Conservation (phyloP, 2,113 vertebrate genomes). For the Plestiodon gilberti region DNA sequence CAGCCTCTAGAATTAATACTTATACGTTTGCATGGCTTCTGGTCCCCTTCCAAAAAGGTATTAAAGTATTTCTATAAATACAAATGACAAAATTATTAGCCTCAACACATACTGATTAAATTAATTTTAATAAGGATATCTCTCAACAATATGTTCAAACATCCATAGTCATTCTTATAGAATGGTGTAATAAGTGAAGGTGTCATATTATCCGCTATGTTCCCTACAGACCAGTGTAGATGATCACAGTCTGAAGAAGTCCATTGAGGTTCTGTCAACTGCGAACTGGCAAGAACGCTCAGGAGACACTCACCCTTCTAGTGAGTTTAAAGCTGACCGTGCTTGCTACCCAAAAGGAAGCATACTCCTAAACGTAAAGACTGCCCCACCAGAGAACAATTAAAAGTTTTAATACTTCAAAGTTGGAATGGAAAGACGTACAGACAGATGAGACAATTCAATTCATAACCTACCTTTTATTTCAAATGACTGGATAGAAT, state of each 20-base stretch:
- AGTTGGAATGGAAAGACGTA: neutral
- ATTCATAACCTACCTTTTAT: neutral
- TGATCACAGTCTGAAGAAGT: neutral
- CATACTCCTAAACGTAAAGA: neutral
- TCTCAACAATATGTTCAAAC: neutral
- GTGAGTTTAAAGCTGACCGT: neutral
- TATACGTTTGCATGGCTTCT: constrained; percentile 53
- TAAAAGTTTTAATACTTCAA: neutral
- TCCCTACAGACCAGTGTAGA: neutral
- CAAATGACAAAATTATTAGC: no score
- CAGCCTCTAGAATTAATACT: constrained; percentile 58
- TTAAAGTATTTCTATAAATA: neutral
- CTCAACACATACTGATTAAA: neutral
- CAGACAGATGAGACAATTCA: neutral
- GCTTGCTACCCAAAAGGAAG: neutral
- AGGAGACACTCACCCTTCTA: neutral
- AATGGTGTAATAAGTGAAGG: neutral
- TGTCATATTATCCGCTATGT: neutral
- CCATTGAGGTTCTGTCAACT: neutral
- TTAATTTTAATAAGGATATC: neutral
- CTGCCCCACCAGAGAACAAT: neutral
- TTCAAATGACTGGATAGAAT: neutral
- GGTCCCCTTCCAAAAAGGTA: neutral
- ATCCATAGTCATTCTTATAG: neutral
- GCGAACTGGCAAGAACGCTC: neutral